Evolutionary conservation across 2,797 vertebrate genomes (phyloP), one percentile per base, ranked within the genome.

Genomic region (Holocentrus rufus): DNA sequence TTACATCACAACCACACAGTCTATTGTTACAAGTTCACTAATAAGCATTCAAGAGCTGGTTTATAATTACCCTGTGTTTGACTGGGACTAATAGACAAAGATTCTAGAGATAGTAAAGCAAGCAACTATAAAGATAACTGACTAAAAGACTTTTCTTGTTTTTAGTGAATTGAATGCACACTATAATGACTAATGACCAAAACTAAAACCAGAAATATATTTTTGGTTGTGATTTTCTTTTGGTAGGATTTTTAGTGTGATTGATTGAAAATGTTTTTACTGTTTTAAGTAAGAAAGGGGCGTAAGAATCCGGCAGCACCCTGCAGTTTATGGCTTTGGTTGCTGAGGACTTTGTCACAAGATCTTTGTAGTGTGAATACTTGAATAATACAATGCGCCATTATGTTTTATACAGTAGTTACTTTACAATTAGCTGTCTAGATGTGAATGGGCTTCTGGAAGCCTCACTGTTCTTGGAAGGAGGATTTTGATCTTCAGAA

Each of bases 21-120:
- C 4, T 77, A 50, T 49, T 15, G 25, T 36, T 44, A 1, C 47
- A 15, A 69, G 25, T 1, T 36, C 57, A 25, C 57, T 50, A 34
- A 46, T 64, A 54, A 77, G 4, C 8, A 39, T 52, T 58, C 8
- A n/a, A 61, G 31, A 34, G 31, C 10, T 17, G 49, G 64, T 69
- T 53, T 46, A 62, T 50, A 9, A 49, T 59, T 57, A 46, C 2
- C 15, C 1, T 25, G 8, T 63, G 46, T 30, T 50, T 52, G 18
- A 1, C 27, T 60, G 46, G 69, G 69, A 47, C 15, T 49, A 20
- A 8, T 49, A 2, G 17, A 20, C 18, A 20, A 20, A 49, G 47
- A 6, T 4, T 34, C 31, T 34, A 5, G 31, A 34, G 5, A 8
- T 2, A 34, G 31, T 34, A 34, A 34, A 34, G 5, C 7, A 20